A percentile compares a stretch with the other conserved stretches of the same genome.
These are phyloP conservation scores for Synaphobranchus kaupii DNA, from an alignment of 2,797 vertebrate species.

Conservation along the genomic window DNA sequence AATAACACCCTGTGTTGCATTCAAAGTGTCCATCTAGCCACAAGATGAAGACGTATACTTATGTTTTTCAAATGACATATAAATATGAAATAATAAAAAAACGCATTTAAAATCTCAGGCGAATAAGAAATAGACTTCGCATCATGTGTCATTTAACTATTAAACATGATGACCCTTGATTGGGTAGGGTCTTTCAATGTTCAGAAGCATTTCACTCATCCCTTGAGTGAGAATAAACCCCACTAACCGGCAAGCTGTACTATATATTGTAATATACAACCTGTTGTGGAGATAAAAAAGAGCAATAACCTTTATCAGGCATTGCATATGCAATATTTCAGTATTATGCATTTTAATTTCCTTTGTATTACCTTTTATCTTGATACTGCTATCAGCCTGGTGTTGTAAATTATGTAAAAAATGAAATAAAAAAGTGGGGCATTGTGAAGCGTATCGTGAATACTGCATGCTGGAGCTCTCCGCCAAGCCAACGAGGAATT, in stretches of 20 bases:
- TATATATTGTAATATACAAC: not conserved
- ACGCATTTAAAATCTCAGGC: not conserved
- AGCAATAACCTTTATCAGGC: slow-evolving; percentile 14
- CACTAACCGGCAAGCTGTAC: not conserved
- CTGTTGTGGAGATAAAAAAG: not conserved
- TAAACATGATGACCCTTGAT: not conserved
- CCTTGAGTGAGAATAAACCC: not conserved
- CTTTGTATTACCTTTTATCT: not conserved
- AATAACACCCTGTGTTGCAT: not conserved
- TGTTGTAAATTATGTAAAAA: slow-evolving; percentile 9
- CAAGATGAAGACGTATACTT: not conserved
- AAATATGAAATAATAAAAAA: not conserved
- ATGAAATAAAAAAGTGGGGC: slow-evolving; percentile 6
- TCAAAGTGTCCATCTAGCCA: not conserved
- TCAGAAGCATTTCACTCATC: not conserved
- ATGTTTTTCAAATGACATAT: not conserved
- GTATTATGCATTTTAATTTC: slow-evolving; percentile 18
- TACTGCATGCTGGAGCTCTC: slow-evolving; percentile 6
- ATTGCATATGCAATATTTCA: slow-evolving; percentile 1
- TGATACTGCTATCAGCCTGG: not conserved
- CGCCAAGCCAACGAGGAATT: slow-evolving; percentile 19
- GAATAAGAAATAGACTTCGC: not conserved
- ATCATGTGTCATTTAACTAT: not conserved
- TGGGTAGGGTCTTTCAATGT: not conserved
- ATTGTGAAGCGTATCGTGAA: slow-evolving; percentile 16